These are phyloP conservation scores for Hypsopygia costalis DNA, from an alignment of 2,888 invertebrate species.

Conservation along the genomic window DNA sequence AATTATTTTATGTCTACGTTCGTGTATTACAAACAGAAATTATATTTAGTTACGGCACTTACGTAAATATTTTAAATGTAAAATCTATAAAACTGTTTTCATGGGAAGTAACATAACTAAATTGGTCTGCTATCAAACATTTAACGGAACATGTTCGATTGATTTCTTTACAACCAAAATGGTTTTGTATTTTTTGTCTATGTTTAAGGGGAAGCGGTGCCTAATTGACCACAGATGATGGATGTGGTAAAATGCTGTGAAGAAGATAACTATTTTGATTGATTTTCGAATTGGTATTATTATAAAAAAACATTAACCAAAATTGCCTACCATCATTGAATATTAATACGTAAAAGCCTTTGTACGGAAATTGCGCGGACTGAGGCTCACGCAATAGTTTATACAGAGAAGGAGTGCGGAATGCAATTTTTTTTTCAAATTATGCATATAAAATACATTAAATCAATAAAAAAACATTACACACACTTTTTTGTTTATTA, in stretches of 20 bases:
- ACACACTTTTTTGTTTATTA: too few relatives aligned
- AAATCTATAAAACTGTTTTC: constrained; percentile 24
- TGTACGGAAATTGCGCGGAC: too few relatives aligned
- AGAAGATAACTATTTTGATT: too few relatives aligned
- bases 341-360: too few relatives aligned
- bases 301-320: too few relatives aligned
- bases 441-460: too few relatives aligned
- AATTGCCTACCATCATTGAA: too few relatives aligned
- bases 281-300: too few relatives aligned
- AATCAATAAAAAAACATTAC: too few relatives aligned
- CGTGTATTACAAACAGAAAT: constrained; percentile 54
- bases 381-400: too few relatives aligned
- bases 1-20: constrained; percentile 15
- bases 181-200: constrained; percentile 45
- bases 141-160: constrained; percentile 56
- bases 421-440: too few relatives aligned
- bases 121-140: constrained; percentile 42
- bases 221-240: background rate
- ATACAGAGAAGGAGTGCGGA: too few relatives aligned
- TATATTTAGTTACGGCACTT: constrained; percentile 57
- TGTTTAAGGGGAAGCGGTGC: constrained; percentile 41
- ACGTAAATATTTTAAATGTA: constrained; percentile 44
- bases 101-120: constrained; percentile 50
- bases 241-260: background rate
- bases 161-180: constrained; percentile 62